Conservation (phyloP, 1,140 invertebrate genomes). For the Nilaparvata lugens region DNA sequence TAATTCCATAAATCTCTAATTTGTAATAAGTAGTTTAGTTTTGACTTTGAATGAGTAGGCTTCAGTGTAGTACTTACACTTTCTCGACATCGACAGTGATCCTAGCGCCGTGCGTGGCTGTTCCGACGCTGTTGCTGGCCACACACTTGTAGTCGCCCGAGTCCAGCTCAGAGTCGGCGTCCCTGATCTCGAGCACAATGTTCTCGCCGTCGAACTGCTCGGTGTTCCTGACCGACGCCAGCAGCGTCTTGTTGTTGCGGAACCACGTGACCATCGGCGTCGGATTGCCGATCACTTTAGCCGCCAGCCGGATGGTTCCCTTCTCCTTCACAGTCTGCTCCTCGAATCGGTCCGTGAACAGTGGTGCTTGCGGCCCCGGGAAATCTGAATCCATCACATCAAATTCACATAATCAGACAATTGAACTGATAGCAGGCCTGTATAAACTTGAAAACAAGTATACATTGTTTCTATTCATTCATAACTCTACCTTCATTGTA, state of each 20-base stretch:
- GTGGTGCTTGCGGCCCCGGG: constrained; percentile 40
- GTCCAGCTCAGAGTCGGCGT: constrained; percentile 72
- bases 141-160: constrained; percentile 83
- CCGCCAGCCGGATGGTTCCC: constrained; percentile 61
- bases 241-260: constrained; percentile 70
- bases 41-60: too few species aligned
- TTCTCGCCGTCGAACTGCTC: constrained; percentile 77
- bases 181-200: constrained; percentile 65
- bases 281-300: constrained; percentile 82
- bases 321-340: constrained; percentile 74
- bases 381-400: too few species aligned
- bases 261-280: constrained; percentile 83
- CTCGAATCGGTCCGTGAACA: constrained; percentile 80
- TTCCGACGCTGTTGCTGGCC: constrained; percentile 71
- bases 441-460: neutral
- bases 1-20: too few species aligned
- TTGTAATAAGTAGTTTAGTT: too few species aligned
- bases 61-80: constrained; percentile 50
- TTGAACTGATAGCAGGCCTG: too few species aligned
- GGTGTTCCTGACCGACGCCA: constrained; percentile 59
- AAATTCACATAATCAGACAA: too few species aligned
- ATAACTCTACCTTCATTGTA: too few species aligned
- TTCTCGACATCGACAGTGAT: constrained; percentile 76
- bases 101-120: constrained; percentile 72
- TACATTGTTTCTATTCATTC: too few species aligned